Conservation (phyloP, 2,888 invertebrate genomes). For the Sarcophaga rosellei region DNA sequence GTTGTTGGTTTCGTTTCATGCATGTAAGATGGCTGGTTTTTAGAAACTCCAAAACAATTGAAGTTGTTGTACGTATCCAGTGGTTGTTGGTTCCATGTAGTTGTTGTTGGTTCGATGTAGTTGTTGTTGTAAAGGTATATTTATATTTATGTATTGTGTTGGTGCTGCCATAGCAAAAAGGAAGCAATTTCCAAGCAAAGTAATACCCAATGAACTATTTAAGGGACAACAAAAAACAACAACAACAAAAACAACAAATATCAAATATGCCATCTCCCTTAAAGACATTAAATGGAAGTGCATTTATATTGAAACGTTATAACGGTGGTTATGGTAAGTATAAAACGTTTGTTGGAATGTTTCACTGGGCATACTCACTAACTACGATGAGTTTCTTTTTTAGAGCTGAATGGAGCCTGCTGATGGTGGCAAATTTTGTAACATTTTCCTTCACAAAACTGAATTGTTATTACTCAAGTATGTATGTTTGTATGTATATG, state of each 20-base stretch:
- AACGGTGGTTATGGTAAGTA: neutral
- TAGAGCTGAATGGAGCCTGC: constrained; percentile 23
- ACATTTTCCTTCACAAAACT: constrained; percentile 14
- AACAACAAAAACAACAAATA: neutral
- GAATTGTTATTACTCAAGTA: constrained; percentile 55
- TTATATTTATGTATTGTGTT: constrained; percentile 28
- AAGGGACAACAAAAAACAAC: neutral
- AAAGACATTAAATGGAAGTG: neutral
- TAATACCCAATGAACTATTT: constrained; percentile 35
- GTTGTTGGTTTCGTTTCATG: constrained; percentile 44
- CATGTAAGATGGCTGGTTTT: constrained; percentile 31
- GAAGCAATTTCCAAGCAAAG: constrained; percentile 21
- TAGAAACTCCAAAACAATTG: constrained; percentile 7
- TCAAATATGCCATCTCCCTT: neutral
- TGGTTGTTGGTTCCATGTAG: no score
- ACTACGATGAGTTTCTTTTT: no score
- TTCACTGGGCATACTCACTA: constrained; percentile 35
- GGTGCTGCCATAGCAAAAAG: constrained; percentile 5
- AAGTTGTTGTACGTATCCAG: neutral
- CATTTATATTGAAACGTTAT: neutral
- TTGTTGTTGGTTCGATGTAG: neutral
- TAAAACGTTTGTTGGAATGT: neutral
- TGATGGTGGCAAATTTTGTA: neutral
- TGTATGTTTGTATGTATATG: neutral
- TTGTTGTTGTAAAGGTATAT: constrained; percentile 26